Conservation (phyloP, 37 sponge, comb jelly and placozoan genomes). For the Geodia barretti region DNA sequence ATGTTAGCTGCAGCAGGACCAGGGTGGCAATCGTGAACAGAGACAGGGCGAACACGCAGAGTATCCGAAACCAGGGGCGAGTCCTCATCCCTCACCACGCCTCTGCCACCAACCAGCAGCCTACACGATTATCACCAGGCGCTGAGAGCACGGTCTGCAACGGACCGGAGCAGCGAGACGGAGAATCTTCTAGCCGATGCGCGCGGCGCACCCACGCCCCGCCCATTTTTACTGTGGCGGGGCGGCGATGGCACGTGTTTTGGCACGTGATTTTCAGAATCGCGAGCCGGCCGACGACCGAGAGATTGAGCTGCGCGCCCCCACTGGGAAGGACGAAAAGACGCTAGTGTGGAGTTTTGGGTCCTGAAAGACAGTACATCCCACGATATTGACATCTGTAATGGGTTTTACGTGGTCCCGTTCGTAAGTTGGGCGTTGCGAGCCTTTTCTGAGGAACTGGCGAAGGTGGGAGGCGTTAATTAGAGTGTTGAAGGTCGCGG, state of each 20-base stretch:
- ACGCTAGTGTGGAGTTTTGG: background rate
- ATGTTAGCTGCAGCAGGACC: background rate
- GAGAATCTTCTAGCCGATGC: too few relatives aligned
- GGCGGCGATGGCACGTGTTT: background rate
- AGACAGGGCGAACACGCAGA: background rate
- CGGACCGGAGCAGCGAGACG: background rate
- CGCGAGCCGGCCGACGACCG: background rate
- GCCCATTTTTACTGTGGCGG: background rate
- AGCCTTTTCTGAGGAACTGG: background rate
- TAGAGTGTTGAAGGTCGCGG: background rate
- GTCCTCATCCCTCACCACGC: background rate
- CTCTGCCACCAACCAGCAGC: too few relatives aligned
- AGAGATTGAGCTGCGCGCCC: too few relatives aligned
- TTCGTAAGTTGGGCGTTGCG: background rate
- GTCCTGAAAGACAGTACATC: background rate
- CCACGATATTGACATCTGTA: background rate
- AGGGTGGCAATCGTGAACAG: background rate
- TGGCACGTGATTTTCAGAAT: background rate
- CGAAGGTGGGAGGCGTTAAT: background rate
- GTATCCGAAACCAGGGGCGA: background rate
- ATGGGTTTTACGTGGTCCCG: background rate
- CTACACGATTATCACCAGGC: too few relatives aligned
- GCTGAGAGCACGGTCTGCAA: background rate
- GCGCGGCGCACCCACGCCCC: too few relatives aligned
- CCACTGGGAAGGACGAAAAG: too few relatives aligned